phyloP scores from a whole-genome alignment of 2,888 invertebrate species.

The Apantesis nais region DNA sequence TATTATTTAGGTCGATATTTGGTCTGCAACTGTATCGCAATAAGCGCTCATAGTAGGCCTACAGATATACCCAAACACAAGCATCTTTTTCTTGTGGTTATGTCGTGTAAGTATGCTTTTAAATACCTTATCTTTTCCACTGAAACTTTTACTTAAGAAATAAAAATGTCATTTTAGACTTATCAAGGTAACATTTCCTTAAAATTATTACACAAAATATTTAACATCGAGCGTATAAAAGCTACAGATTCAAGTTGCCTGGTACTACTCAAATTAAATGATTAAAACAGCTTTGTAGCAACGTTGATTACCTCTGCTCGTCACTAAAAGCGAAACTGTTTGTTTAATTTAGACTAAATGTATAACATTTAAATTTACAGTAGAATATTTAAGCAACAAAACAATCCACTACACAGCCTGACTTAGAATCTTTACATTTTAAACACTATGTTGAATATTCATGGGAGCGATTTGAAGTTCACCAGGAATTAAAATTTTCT shows the following conservation, averaged over 20 bases:
- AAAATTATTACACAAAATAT: too few relatives aligned
- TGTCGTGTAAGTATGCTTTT: too few relatives aligned
- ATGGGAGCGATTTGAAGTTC: background rate
- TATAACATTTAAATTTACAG: slow-evolving; percentile 9
- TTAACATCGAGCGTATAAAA: too few relatives aligned
- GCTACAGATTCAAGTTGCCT: too few relatives aligned
- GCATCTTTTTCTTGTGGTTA: too few relatives aligned
- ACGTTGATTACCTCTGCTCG: too few relatives aligned
- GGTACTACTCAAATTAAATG: too few relatives aligned
- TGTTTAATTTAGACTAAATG: slow-evolving; percentile 8
- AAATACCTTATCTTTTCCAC: background rate
- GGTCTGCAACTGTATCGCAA: too few relatives aligned
- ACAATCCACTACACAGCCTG: slow-evolving; percentile 10
- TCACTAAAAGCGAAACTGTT: slow-evolving; percentile 4
- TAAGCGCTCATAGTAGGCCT: too few relatives aligned
- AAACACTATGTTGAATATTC: slow-evolving; percentile 19
- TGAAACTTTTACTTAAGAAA: background rate
- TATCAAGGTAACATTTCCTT: background rate
- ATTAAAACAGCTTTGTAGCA: too few relatives aligned
- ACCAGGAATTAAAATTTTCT: slow-evolving; percentile 8
- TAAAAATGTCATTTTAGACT: background rate
- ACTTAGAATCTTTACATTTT: slow-evolving; percentile 16
- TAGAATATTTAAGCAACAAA: slow-evolving; percentile 8
- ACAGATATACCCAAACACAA: too few relatives aligned
- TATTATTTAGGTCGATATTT: too few relatives aligned